Base-by-base conservation (phyloP, 2,113 vertebrate genomes). In the Choloepus hoffmanni region DNA sequence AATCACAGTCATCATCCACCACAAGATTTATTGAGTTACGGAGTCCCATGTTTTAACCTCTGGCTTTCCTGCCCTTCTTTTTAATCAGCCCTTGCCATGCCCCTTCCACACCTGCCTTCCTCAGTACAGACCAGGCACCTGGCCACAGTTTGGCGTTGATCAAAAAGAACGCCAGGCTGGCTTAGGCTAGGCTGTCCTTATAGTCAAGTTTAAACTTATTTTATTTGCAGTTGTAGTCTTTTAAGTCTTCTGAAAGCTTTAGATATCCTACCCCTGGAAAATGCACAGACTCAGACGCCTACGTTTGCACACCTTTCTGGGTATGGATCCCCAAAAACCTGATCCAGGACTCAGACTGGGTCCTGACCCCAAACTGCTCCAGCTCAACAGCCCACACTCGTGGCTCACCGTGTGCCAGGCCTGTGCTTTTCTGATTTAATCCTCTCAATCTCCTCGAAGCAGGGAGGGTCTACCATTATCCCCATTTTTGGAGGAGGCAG, bases 181-280 rank as follows among this genome's bases (percentile, higher is more conserved):
- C 26, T 43, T 6, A 28, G 84, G 79, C 77, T 84, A 85, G 63
- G 26, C 79, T 33, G 30, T 68, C 28, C 77, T 70, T 74, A 21
- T 15, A 68, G 33, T 15, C 65, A 68, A 30, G 14, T 79, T 85
- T 85, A 89, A 89, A 65, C n/a, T 62, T 65, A 10, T 1, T 53
- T 63, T 45, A 28, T 50, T 81, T 79, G 43, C 45, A 53, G 58
- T 40, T 73, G 24, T 50, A 62, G 84, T 26, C 24, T 2, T 24
- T 45, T 55, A 28, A 84, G 45, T 78, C 70, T 79, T 89, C 43
- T 55, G 63, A 92, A 95, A 58, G 40, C 89, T 63, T 13, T 82
- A 74, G 63, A 55, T 43, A 28, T 7, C n/a, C 16, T 81, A 65
- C 40, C 30, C 28, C 33, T 73, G n/a, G 72, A 86, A 93, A 90